These are phyloP conservation scores for Cyclopterus lumpus DNA, from an alignment of 2,797 vertebrate species.

Conservation along the genomic window DNA sequence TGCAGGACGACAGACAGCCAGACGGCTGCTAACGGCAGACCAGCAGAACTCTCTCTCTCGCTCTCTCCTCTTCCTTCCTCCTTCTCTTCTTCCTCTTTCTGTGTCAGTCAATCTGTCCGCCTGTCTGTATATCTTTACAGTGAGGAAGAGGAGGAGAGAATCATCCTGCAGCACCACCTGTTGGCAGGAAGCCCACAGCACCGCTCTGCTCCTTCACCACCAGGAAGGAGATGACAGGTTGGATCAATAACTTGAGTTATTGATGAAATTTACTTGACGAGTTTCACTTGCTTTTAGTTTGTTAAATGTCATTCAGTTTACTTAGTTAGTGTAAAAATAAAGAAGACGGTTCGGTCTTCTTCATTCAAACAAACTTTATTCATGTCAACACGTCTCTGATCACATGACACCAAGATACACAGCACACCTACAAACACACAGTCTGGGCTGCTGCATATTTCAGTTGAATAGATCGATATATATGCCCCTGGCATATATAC, in stretches of 20 bases:
- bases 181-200: background rate
- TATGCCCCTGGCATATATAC: constrained; percentile 33
- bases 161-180: constrained; percentile 19
- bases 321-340: background rate
- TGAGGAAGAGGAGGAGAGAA: constrained; percentile 2
- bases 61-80: background rate
- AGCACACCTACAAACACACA: constrained; percentile 36
- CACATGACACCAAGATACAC: constrained; percentile 55
- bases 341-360: background rate
- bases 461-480: constrained; percentile 35
- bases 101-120: background rate
- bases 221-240: too few species aligned
- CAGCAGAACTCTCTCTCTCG: background rate
- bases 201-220: background rate
- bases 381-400: constrained; percentile 35
- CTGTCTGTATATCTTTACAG: background rate
- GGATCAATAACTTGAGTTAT: too few species aligned
- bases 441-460: constrained; percentile 53
- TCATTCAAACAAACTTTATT: constrained; percentile 68
- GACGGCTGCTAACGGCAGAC: background rate
- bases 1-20: constrained; percentile 13
- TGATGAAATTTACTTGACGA: too few species aligned
- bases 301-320: too few species aligned
- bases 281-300: too few species aligned
- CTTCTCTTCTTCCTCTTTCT: constrained; percentile 10